Base-by-base conservation (phyloP, 2,888 invertebrate species). In the Agrypnus murinus region DNA sequence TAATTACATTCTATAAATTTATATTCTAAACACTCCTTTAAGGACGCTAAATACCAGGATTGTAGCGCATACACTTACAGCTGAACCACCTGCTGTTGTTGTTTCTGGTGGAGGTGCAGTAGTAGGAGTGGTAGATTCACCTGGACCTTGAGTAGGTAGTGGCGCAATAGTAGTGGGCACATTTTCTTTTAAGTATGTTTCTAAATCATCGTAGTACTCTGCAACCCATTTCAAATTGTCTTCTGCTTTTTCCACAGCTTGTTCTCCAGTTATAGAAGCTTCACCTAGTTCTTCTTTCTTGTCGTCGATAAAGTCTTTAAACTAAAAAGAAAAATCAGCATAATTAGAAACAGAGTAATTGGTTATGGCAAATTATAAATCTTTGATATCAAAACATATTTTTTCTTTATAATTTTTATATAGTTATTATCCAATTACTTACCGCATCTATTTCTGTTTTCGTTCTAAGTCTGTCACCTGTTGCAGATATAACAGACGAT, bases 151-250 rank as follows among this genome's bases (percentile, higher is more conserved):
- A 4, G 40, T 10, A 4, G 40, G 40, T 3, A 2, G 3, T 40
- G 40, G 40, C 2, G 40, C 7, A 2, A 7, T 10, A 2, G 40
- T 40, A 40, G n/a, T 40, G 7, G 10, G 10, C 7, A 40, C 12
- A n/a, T 3, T 7, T 40, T 40, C 3, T 7, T 40, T 12, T 40
- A 40, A 40, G 40, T 40, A 40, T 7, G 2, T 7, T 4, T 40
- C 2, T 40, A 40, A 40, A 4, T 4, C 40, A n/a, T 40, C 12
- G 2, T 7, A 4, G 25, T 80, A 79, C 0, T 62, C 34, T 0
- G 71, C 53, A 8, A 83, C 75, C 86, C 86, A 87, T 0, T 53
- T 53, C 0, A 86, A 64, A 67, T 86, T 86, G 40, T 82, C 81
- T 1, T 65, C 31, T 0, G 83, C 84, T 1, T 77, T 78, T 1